These are phyloP conservation scores for Calliopsis andreniformis DNA, from an alignment of 1,140 invertebrate species.

Conservation along the genomic window DNA sequence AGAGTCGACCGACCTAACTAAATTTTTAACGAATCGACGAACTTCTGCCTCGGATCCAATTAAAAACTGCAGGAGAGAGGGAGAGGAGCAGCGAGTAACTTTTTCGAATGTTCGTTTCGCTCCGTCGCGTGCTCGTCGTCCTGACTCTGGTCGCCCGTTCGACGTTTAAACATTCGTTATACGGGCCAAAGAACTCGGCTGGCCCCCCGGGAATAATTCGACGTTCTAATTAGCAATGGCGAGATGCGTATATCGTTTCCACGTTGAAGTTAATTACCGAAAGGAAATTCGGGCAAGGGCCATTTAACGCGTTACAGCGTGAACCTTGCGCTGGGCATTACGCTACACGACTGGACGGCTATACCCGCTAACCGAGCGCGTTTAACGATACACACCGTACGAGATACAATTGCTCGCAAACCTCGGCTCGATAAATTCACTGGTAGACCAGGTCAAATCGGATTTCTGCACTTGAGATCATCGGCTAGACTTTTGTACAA, in stretches of 20 bases:
- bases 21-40: constrained; percentile 53
- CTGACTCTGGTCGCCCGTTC: constrained; percentile 11
- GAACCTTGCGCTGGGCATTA: constrained; percentile 45
- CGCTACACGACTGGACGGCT: constrained; percentile 43
- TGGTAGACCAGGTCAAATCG: constrained; percentile 24
- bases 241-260: constrained; percentile 51
- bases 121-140: constrained; percentile 39
- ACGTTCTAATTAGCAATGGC: constrained; percentile 52
- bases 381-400: constrained; percentile 39
- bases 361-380: constrained; percentile 43
- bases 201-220: constrained; percentile 38
- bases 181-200: constrained; percentile 41
- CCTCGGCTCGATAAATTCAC: constrained; percentile 40
- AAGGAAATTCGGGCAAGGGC: constrained; percentile 53
- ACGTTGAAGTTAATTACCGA: constrained; percentile 51
- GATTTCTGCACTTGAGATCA: constrained; percentile 3
- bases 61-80: constrained; percentile 16
- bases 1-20: constrained; percentile 35
- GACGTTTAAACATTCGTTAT: constrained; percentile 52
- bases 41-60: constrained; percentile 43
- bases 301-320: constrained; percentile 51
- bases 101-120: constrained; percentile 47
- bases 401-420: constrained; percentile 41
- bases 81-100: constrained; percentile 15
- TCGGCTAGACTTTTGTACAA: not conserved